A percentile compares a stretch with the other conserved stretches of the same genome.
Evolutionary conservation across 2,797 vertebrate genomes (phyloP).

Genomic region (Karalla daura): DNA sequence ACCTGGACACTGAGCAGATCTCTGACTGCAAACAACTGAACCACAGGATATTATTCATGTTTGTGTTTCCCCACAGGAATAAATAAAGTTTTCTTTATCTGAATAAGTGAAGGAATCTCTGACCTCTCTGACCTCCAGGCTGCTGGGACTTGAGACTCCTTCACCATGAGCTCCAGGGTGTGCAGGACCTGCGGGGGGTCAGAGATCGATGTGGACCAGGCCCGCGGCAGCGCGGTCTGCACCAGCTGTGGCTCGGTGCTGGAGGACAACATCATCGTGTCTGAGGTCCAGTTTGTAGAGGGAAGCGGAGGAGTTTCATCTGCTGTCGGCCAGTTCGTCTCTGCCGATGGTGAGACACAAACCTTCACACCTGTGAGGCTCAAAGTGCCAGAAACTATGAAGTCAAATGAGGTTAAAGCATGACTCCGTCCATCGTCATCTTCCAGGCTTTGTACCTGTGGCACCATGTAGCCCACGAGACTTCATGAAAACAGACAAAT

Average conservation of each 20-base stretch:
- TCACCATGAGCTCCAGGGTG: slow-evolving; percentile 87
- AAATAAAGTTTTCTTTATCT: no score
- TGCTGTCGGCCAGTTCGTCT: slow-evolving; percentile 96
- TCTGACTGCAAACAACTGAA: no score
- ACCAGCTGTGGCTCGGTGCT: slow-evolving; percentile 94
- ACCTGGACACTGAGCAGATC: no score
- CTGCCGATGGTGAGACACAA: slow-evolving; percentile 87
- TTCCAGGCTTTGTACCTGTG: no score
- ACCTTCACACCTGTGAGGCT: background rate
- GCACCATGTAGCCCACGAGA: no score
- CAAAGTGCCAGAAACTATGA: background rate
- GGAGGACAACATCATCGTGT: slow-evolving; percentile 98
- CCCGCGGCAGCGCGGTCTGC: slow-evolving; percentile 94
- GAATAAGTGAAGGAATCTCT: no score
- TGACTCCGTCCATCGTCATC: no score
- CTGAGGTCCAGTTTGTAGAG: slow-evolving; percentile 97
- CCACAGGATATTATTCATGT: no score
- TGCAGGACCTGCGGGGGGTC: slow-evolving; percentile 91
- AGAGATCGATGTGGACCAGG: slow-evolving; percentile 93
- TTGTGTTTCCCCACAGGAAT: no score
- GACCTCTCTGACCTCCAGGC: slow-evolving; percentile 1
- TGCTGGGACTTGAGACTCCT: slow-evolving; percentile 9
- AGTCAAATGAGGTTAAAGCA: no score
- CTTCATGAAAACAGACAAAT: no score
- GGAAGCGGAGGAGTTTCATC: slow-evolving; percentile 93